These are phyloP conservation scores for Zaprionus tsacasi DNA, from an alignment of 1,140 invertebrate species.

Conservation along the genomic window DNA sequence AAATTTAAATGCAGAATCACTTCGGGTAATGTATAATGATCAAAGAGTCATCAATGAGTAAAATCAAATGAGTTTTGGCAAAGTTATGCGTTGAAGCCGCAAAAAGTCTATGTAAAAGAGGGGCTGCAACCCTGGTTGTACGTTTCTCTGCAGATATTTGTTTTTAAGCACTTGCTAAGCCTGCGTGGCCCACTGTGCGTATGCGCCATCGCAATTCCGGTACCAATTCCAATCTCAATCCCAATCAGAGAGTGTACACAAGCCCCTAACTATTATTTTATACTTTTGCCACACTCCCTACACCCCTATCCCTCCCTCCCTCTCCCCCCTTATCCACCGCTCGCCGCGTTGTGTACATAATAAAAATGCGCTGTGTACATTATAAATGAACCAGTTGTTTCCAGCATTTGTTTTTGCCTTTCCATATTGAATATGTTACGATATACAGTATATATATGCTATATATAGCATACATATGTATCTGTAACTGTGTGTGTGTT, in stretches of 20 bases:
- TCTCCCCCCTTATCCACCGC: slow-evolving; percentile 8
- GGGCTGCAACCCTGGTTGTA: too few relatives aligned
- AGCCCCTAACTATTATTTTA: slow-evolving; percentile 61
- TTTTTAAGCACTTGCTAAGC: background rate
- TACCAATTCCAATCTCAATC: slow-evolving; percentile 23
- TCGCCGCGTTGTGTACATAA: slow-evolving; percentile 38
- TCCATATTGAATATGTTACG: slow-evolving; percentile 31
- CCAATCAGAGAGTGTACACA: slow-evolving; percentile 58
- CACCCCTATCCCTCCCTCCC: slow-evolving; percentile 3
- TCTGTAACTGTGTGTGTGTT: slow-evolving; percentile 1
- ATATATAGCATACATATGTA: slow-evolving; percentile 15
- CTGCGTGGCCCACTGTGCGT: background rate
- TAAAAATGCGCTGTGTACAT: slow-evolving; percentile 54
- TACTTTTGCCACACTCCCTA: slow-evolving; percentile 29
- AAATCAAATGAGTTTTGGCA: too few relatives aligned
- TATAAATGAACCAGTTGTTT: slow-evolving; percentile 69
- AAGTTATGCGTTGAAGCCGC: too few relatives aligned
- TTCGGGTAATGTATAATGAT: too few relatives aligned
- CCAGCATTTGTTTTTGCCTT: slow-evolving; percentile 30
- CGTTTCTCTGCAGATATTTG: background rate
- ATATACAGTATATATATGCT: slow-evolving; percentile 20
- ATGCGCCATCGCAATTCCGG: slow-evolving; percentile 35
- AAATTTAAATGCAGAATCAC: too few relatives aligned
- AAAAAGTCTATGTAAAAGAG: too few relatives aligned
- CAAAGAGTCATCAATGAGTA: too few relatives aligned